Conservation (phyloP, 2,797 vertebrate species). For the Euphonia xanthogaster region DNA sequence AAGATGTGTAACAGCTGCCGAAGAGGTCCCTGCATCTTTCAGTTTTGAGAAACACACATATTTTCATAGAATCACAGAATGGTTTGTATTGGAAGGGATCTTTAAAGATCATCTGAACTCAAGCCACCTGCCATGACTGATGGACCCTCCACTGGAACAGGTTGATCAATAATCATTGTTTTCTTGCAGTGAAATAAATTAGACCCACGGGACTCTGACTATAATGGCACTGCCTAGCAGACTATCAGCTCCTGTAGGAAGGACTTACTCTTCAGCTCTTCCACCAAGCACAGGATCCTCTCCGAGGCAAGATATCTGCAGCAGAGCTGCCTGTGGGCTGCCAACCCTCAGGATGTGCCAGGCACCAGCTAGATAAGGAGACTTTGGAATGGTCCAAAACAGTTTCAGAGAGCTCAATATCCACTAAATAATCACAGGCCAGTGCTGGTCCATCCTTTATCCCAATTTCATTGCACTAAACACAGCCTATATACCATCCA, state of each 20-base stretch:
- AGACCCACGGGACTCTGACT: background rate
- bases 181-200: background rate
- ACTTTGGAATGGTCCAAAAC: background rate
- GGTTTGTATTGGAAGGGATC: background rate
- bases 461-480: background rate
- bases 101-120: background rate
- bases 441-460: background rate
- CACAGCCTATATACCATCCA: background rate
- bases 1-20: background rate
- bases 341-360: background rate
- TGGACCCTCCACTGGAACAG: background rate
- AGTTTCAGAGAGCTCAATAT: background rate
- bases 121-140: background rate
- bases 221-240: fast-evolving
- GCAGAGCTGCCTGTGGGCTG: background rate
- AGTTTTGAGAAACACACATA: background rate
- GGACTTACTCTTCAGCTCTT: background rate
- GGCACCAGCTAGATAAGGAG: background rate
- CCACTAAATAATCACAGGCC: background rate
- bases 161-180: background rate
- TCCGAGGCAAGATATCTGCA: background rate
- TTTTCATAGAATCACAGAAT: background rate
- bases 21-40: background rate
- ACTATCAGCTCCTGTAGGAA: background rate
- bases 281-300: background rate